Conservation (phyloP, 2,888 invertebrate genomes). For the Lasioglossum vierecki region DNA sequence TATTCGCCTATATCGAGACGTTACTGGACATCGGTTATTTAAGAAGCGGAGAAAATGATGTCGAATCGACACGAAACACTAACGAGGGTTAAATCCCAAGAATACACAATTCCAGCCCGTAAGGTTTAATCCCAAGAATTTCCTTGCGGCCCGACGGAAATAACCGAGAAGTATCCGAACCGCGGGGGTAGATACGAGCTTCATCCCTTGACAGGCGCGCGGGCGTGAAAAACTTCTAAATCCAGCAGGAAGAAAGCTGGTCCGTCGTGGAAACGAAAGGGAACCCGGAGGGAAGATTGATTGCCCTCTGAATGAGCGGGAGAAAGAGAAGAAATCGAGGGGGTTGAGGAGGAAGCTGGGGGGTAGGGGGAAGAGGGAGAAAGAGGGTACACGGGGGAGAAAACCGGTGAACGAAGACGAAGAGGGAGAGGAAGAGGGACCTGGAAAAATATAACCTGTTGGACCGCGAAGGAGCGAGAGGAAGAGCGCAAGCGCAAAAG, state of each 20-base stretch:
- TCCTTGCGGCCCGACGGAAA: slow-evolving; percentile 33
- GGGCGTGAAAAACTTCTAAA: slow-evolving; percentile 69
- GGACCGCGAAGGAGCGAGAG: slow-evolving; percentile 79
- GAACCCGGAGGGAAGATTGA: slow-evolving; percentile 67
- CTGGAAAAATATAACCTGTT: slow-evolving; percentile 83
- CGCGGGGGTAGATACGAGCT: slow-evolving; percentile 28
- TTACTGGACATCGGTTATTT: neutral
- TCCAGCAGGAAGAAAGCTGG: slow-evolving; percentile 58
- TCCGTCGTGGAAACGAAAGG: slow-evolving; percentile 49
- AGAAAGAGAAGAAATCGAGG: slow-evolving; percentile 37
- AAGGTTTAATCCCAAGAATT: slow-evolving; percentile 31
- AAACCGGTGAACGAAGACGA: slow-evolving; percentile 44
- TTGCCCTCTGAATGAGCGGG: slow-evolving; percentile 44
- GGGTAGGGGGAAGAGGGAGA: slow-evolving; percentile 35
- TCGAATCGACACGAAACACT: neutral
- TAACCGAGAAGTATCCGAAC: slow-evolving; percentile 13
- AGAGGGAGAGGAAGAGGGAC: slow-evolving; percentile 42
- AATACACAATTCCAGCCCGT: neutral
- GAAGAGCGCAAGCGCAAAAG: slow-evolving; percentile 60
- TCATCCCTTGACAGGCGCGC: slow-evolving; percentile 56
- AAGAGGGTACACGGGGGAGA: slow-evolving; percentile 18
- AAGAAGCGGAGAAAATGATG: neutral
- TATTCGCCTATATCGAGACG: neutral
- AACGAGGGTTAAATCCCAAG: neutral
- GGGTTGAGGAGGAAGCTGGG: neutral